Evolutionary conservation across 2,888 invertebrate species (phyloP).

Genomic region (Dione vanillae): DNA sequence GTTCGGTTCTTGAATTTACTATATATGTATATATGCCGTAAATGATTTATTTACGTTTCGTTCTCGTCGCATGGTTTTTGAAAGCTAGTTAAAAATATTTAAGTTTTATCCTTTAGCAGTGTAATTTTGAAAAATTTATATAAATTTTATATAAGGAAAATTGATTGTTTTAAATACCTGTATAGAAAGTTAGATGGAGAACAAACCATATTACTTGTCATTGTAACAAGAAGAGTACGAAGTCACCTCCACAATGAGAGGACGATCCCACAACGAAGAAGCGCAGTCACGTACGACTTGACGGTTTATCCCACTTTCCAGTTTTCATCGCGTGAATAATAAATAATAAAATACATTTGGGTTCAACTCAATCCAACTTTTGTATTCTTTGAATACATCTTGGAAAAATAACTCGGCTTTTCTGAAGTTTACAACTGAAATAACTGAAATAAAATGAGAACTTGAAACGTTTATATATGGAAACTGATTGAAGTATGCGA

Average conservation of each 20-base stretch:
- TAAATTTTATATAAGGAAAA: no score
- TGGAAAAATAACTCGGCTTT: conserved; percentile 36
- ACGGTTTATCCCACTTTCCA: conserved; percentile 76
- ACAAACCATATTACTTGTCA: conserved; percentile 54
- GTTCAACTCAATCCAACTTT: conserved; percentile 48
- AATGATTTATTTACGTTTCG: background rate
- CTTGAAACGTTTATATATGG: background rate
- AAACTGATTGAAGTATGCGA: no score
- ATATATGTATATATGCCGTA: no score
- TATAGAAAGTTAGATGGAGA: conserved; percentile 21
- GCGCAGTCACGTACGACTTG: conserved; percentile 72
- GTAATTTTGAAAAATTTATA: no score
- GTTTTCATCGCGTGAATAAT: conserved; percentile 75
- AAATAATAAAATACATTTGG: conserved; percentile 74
- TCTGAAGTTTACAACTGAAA: conserved; percentile 35
- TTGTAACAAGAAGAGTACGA: conserved; percentile 57
- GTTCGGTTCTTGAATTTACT: conserved; percentile 2
- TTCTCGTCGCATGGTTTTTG: no score
- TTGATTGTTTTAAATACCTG: no score
- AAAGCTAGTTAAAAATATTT: no score
- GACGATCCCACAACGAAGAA: conserved; percentile 61
- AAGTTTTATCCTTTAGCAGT: no score
- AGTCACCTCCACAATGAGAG: conserved; percentile 60
- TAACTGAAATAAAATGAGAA: conserved; percentile 35
- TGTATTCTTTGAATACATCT: conserved; percentile 44